Percentiles rank a stretch among this genome's conserved stretches.
Conservation (phyloP, 2,797 vertebrate genomes). For the Crocidura indochinensis region DNA sequence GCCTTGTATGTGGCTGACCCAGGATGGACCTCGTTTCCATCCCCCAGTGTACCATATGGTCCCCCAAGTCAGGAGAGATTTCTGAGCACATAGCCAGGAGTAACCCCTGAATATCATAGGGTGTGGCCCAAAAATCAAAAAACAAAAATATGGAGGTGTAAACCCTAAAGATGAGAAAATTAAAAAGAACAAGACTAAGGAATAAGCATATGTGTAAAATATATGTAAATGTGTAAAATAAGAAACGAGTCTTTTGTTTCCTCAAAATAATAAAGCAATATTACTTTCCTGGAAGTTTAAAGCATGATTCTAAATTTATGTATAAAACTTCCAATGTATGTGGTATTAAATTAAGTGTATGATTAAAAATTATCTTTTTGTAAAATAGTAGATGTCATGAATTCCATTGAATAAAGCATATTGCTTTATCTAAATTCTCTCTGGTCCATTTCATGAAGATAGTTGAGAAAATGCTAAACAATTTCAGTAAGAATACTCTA, state of each 20-base stretch:
- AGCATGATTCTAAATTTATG: neutral
- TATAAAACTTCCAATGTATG: too few species aligned
- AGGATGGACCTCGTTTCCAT: too few species aligned
- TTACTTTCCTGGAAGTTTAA: neutral
- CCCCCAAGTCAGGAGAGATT: too few species aligned
- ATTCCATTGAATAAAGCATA: neutral
- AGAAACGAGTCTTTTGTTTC: neutral
- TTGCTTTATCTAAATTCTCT: neutral
- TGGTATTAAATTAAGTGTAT: neutral
- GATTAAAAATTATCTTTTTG: neutral
- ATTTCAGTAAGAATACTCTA: conserved; percentile 47
- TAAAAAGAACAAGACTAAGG: neutral
- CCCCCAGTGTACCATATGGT: too few species aligned
- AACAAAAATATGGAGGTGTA: neutral
- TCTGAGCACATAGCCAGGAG: too few species aligned
- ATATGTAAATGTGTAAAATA: neutral
- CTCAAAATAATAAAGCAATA: too few species aligned
- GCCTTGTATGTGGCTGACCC: too few species aligned
- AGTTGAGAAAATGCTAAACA: neutral
- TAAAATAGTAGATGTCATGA: conserved; percentile 29
- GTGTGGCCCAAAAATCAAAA: too few species aligned
- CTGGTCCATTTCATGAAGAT: neutral
- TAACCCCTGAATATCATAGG: too few species aligned
- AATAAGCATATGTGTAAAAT: neutral
- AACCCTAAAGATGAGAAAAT: neutral